Percentiles rank a stretch among this genome's conserved stretches.
phyloP scores from a whole-genome alignment of 2,888 invertebrate genomes.

The Listrodromus nycthemerus region DNA sequence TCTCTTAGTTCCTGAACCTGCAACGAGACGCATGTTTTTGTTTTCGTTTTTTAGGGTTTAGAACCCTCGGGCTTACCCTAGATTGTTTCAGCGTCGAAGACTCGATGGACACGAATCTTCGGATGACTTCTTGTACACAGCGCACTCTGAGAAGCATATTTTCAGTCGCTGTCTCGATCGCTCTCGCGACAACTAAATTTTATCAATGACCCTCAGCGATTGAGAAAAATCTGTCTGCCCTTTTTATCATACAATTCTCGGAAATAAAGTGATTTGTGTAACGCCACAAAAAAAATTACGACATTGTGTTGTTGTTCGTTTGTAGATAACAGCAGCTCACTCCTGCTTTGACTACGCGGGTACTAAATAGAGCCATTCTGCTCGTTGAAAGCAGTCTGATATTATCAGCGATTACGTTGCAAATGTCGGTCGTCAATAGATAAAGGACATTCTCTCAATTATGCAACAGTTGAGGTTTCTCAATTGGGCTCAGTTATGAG shows the following conservation, averaged over 20 bases:
- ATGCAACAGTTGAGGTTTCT: conserved; percentile 7
- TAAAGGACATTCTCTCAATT: conserved; percentile 36
- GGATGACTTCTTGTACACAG: conserved; percentile 30
- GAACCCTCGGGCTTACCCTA: conserved; percentile 52
- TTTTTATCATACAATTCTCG: not conserved
- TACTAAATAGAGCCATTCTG: conserved; percentile 16
- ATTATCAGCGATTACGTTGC: conserved; percentile 50
- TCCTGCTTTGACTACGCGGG: not conserved
- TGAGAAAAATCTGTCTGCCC: not conserved
- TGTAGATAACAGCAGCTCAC: conserved; percentile 4
- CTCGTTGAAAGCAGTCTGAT: conserved; percentile 12
- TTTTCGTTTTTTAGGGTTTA: not conserved
- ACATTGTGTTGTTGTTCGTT: not conserved
- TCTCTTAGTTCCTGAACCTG: conserved; percentile 78
- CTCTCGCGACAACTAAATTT: conserved; percentile 17
- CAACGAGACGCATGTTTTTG: conserved; percentile 57
- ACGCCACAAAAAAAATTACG: conserved; percentile 7
- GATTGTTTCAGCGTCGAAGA: conserved; percentile 41
- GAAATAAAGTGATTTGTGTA: conserved; percentile 32
- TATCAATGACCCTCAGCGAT: not conserved
- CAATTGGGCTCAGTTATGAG: no score
- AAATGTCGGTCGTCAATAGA: conserved; percentile 43
- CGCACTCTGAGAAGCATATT: conserved; percentile 55
- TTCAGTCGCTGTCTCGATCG: not conserved
- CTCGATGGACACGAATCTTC: conserved; percentile 49